Evolutionary conservation across 2,113 vertebrate genomes (phyloP).

Genomic region (Bombycilla garrulus): DNA sequence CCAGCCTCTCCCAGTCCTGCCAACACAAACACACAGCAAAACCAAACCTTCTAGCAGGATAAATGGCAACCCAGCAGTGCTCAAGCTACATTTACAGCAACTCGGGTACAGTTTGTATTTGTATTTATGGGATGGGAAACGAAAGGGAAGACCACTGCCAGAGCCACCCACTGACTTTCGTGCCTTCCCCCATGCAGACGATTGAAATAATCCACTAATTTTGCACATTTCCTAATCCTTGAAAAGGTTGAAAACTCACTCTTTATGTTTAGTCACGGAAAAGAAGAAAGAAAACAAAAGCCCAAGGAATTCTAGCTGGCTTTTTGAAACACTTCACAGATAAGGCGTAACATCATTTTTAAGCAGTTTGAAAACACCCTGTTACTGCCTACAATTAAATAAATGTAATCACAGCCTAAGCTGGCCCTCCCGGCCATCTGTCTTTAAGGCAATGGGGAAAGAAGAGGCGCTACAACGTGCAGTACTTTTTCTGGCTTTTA

Average conservation of each 20-base stretch:
- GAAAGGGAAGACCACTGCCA: background rate
- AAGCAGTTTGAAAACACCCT: conserved; percentile 15
- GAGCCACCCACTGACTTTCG: background rate
- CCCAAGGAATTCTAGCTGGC: background rate
- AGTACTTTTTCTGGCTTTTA: conserved; percentile 69
- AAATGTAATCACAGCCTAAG: conserved; percentile 16
- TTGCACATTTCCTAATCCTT: background rate
- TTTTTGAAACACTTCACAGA: background rate
- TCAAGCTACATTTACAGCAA: background rate
- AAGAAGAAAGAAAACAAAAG: background rate
- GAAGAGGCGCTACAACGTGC: conserved; percentile 7
- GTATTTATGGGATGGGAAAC: background rate
- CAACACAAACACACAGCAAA: background rate
- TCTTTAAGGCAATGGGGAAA: conserved; percentile 2
- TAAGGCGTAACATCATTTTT: background rate
- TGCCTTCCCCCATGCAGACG: background rate
- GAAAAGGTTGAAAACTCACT: background rate
- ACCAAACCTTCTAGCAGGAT: background rate
- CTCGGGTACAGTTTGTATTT: background rate
- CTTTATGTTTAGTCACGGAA: background rate
- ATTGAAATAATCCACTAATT: background rate
- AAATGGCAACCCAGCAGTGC: background rate
- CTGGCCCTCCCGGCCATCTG: conserved; percentile 51
- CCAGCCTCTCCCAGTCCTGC: background rate
- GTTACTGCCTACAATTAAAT: conserved; percentile 3